phyloP scores from a whole-genome alignment of 2,797 vertebrate genomes.

The Decapterus maruadsi region DNA sequence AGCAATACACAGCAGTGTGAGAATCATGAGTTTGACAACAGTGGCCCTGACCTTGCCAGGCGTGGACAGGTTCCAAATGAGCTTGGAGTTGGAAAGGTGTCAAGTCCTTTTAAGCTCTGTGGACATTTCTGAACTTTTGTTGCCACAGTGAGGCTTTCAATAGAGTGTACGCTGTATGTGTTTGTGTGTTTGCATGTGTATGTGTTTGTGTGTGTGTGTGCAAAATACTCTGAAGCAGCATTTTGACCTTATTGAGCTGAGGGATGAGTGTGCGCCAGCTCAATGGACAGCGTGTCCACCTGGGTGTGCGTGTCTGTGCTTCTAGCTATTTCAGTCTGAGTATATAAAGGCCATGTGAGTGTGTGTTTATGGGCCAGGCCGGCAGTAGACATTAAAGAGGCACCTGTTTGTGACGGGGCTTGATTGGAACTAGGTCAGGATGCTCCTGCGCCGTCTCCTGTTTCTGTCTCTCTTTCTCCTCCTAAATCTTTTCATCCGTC shows the following conservation, averaged over 20 bases:
- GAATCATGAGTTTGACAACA: conserved; percentile 74
- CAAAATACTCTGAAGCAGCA: conserved; percentile 23
- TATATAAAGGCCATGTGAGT: conserved; percentile 47
- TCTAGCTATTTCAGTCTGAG: conserved; percentile 16
- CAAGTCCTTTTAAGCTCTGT: conserved; percentile 72
- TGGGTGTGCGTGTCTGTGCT: conserved; percentile 28
- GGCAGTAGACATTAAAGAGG: conserved; percentile 50
- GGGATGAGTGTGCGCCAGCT: conserved; percentile 40
- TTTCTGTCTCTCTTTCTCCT: conserved; percentile 18
- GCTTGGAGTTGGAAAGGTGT: conserved; percentile 75
- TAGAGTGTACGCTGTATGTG: conserved; percentile 7
- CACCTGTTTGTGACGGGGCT: conserved; percentile 50
- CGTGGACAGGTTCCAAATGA: conserved; percentile 76
- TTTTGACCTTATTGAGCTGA: conserved; percentile 44
- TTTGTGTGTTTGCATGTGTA: conserved; percentile 12
- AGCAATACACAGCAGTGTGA: conserved; percentile 58
- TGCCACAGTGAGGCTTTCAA: conserved; percentile 47
- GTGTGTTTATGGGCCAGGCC: conserved; percentile 61
- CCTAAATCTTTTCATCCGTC: conserved; percentile 30
- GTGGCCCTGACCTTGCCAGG: conserved; percentile 72
- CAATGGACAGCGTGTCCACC: conserved; percentile 21
- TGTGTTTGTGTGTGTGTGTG: conserved; percentile 1
- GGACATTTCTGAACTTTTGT: conserved; percentile 65
- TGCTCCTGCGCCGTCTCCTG: conserved; percentile 35
- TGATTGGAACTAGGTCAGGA: conserved; percentile 71